Evolutionary conservation across 2,888 invertebrate genomes (phyloP).

Genomic region (Stenichneumon culpator): DNA sequence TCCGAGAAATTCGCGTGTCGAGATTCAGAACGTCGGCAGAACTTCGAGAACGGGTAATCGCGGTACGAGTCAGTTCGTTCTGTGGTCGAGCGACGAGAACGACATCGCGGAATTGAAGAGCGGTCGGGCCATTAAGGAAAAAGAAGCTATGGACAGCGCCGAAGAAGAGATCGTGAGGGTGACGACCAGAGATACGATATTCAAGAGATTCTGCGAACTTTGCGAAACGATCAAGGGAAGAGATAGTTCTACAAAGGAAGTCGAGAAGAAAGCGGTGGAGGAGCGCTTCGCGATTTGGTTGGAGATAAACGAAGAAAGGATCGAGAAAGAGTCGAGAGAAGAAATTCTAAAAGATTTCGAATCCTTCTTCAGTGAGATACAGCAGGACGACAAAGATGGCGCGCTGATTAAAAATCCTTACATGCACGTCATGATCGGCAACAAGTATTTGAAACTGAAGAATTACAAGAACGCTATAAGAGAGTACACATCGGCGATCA

Average conservation of each 20-base stretch:
- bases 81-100: constrained; percentile 28
- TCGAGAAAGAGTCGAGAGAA: constrained; percentile 38
- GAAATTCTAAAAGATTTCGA: constrained; percentile 16
- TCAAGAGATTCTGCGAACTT: constrained; percentile 6
- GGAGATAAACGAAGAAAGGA: constrained; percentile 62
- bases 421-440: constrained; percentile 70
- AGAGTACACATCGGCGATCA: constrained; percentile 73
- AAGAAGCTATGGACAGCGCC: neutral
- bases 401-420: constrained; percentile 58
- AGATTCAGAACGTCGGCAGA: constrained; percentile 83
- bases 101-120: constrained; percentile 2
- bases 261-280: constrained; percentile 44
- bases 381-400: constrained; percentile 14
- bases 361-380: constrained; percentile 6
- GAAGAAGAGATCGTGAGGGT: neutral
- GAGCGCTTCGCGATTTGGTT: constrained; percentile 76
- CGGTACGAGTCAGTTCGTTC: constrained; percentile 79
- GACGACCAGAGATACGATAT: constrained; percentile 13
- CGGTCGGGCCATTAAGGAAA: neutral
- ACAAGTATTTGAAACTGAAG: constrained; percentile 53
- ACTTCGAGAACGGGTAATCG: constrained; percentile 81
- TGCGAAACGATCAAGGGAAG: neutral
- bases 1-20: constrained; percentile 82
- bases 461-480: constrained; percentile 68
- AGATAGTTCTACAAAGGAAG: constrained; percentile 6